A percentile compares a stretch with the other conserved stretches of the same genome.
Conservation (phyloP, 2,113 vertebrate species). For the Rhinoptilus africanus region DNA sequence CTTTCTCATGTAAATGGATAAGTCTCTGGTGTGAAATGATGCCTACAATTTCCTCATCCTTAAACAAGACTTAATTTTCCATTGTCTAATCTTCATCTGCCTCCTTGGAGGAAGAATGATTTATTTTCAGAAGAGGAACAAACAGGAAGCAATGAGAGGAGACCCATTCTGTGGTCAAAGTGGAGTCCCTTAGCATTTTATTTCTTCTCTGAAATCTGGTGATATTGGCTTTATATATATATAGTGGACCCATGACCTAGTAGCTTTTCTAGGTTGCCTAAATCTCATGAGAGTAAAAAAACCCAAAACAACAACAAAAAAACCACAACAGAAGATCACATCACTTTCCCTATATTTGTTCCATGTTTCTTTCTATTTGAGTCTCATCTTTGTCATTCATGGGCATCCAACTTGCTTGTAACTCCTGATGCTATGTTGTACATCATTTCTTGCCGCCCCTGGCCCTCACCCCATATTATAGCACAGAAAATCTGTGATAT, state of each 20-base stretch:
- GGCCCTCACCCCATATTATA: accelerated
- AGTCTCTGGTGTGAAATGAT: neutral
- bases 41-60: neutral
- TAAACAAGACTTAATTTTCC: neutral
- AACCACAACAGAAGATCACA: neutral
- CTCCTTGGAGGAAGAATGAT: neutral
- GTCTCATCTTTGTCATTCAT: neutral
- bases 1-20: neutral
- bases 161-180: neutral
- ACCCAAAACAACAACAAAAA: too few relatives aligned
- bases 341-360: neutral
- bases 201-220: neutral
- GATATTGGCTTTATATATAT: neutral
- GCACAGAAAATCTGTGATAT: neutral
- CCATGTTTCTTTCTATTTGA: neutral
- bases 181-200: neutral
- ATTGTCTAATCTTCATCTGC: neutral
- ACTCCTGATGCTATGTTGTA: neutral
- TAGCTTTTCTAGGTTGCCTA: neutral
- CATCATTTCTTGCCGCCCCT: neutral
- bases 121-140: neutral
- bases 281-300: neutral
- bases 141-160: neutral
- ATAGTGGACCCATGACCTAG: neutral
- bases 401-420: neutral